These are phyloP conservation scores for Brachyptera risi DNA, from an alignment of 2,888 invertebrate species.

Conservation along the genomic window DNA sequence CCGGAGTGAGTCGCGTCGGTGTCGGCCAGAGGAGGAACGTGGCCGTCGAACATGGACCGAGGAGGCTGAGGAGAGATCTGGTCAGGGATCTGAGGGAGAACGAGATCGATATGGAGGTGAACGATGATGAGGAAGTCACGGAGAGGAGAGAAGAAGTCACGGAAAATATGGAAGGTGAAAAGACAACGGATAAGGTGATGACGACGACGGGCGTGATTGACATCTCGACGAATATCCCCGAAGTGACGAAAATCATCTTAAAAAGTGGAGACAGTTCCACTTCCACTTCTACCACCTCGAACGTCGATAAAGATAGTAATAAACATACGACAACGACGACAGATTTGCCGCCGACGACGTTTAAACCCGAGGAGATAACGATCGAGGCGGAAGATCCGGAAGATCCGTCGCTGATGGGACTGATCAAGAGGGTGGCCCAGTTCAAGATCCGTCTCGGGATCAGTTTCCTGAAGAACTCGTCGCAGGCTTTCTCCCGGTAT, in stretches of 20 bases:
- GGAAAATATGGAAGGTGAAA: not conserved
- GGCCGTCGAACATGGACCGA: slow-evolving; percentile 47
- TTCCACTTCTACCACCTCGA: too few species aligned
- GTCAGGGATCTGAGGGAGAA: slow-evolving; percentile 41
- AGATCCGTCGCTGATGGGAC: slow-evolving; percentile 49
- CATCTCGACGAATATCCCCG: not conserved
- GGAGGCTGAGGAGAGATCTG: slow-evolving; percentile 38
- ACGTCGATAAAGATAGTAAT: too few species aligned
- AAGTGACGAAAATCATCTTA: not conserved
- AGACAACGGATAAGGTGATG: not conserved
- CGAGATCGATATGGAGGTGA: slow-evolving; percentile 44
- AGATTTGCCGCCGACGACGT: slow-evolving; percentile 12
- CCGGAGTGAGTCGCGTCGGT: slow-evolving; percentile 25
- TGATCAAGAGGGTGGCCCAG: slow-evolving; percentile 61
- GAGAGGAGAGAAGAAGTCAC: slow-evolving; percentile 6
- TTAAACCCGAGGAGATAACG: slow-evolving; percentile 27
- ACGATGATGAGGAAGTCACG: slow-evolving; percentile 28
- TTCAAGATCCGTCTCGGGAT: slow-evolving; percentile 64
- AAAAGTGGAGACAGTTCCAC: too few species aligned
- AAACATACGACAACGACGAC: too few species aligned
- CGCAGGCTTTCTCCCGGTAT: slow-evolving; percentile 62
- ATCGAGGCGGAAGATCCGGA: slow-evolving; percentile 29
- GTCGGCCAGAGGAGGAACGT: slow-evolving; percentile 37
- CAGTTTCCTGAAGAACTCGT: slow-evolving; percentile 62
- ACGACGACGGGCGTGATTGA: not conserved